phyloP scores from a whole-genome alignment of 2,888 invertebrate genomes.

The Acrobasis repandana region DNA sequence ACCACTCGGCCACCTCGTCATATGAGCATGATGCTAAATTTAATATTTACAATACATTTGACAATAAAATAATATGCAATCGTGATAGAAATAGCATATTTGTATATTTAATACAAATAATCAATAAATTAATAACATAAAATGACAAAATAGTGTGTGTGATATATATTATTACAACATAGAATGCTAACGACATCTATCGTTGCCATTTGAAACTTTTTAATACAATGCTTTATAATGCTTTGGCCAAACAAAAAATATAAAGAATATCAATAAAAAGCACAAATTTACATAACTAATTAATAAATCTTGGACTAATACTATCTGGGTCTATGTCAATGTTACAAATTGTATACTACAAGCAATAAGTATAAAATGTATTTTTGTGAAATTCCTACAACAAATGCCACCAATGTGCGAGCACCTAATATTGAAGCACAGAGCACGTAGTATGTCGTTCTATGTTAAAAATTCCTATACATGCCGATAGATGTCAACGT shows the following conservation, averaged over 20 bases:
- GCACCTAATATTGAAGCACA: too few species aligned
- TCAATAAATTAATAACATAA: too few species aligned
- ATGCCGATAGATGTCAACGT: conserved; percentile 7
- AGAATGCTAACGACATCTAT: conserved; percentile 10
- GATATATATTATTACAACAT: not conserved
- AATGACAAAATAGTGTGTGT: too few species aligned
- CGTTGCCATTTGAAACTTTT: not conserved
- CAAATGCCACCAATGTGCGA: too few species aligned
- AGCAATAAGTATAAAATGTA: too few species aligned
- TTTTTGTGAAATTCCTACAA: too few species aligned
- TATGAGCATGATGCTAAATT: conserved; percentile 44
- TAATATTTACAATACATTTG: conserved; percentile 30
- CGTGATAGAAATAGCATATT: not conserved
- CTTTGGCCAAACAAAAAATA: not conserved
- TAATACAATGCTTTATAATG: not conserved
- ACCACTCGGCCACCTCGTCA: conserved; percentile 93
- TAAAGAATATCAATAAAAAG: too few species aligned
- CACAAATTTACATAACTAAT: too few species aligned
- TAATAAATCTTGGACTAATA: too few species aligned
- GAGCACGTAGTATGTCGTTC: not conserved
- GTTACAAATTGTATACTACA: too few species aligned
- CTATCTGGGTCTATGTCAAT: too few species aligned
- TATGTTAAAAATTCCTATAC: not conserved
- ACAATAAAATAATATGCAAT: not conserved
- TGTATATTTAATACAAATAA: not conserved